A percentile compares a stretch with the other conserved stretches of the same genome.
These are phyloP conservation scores for Tiphia femorata DNA, from an alignment of 2,888 invertebrate genomes.

Conservation along the genomic window DNA sequence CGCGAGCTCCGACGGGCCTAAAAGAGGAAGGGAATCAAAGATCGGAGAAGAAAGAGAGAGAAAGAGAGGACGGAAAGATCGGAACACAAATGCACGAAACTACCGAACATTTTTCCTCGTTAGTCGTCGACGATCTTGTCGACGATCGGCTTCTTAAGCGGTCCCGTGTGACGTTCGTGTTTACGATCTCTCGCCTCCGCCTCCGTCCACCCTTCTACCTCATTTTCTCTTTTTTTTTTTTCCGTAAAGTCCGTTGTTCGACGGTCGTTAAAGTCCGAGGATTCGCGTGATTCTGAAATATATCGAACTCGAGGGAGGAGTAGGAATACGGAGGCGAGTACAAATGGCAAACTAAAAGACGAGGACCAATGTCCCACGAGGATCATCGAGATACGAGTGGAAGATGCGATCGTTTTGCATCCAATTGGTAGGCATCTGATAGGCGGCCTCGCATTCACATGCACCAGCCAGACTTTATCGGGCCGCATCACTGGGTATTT, in stretches of 20 bases:
- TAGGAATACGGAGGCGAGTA: background rate
- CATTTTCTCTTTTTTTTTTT: too few relatives aligned
- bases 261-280: background rate
- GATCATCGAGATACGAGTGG: constrained; percentile 16
- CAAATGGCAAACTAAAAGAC: too few relatives aligned
- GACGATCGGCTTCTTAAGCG: constrained; percentile 14
- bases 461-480: too few relatives aligned
- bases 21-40: background rate
- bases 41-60: background rate
- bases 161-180: constrained; percentile 2
- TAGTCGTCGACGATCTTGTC: constrained; percentile 14
- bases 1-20: background rate
- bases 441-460: constrained; percentile 3
- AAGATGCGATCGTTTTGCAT: constrained; percentile 19
- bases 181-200: background rate
- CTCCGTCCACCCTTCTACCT: background rate
- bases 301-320: background rate
- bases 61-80: background rate
- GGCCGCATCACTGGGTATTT: too few relatives aligned
- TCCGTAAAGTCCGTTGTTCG: background rate
- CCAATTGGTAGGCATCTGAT: constrained; percentile 21
- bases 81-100: background rate
- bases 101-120: constrained; percentile 8
- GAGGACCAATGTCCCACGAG: background rate
- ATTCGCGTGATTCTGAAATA: background rate